These are phyloP conservation scores for Norana najaformis DNA, from an alignment of 2,888 invertebrate genomes.

Conservation along the genomic window DNA sequence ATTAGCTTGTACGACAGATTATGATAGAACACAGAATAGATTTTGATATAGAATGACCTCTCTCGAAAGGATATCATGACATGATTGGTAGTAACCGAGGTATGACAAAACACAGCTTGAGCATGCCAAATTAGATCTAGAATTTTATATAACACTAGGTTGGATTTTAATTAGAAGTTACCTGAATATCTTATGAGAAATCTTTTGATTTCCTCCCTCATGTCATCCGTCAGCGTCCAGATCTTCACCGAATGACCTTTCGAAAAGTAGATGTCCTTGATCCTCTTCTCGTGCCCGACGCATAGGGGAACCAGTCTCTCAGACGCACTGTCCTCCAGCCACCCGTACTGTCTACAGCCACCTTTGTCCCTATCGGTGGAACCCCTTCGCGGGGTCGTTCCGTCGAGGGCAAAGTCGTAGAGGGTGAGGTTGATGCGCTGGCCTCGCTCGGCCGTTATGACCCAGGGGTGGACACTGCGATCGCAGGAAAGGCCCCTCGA, in stretches of 20 bases:
- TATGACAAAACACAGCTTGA: too few species aligned
- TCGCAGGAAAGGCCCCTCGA: not conserved
- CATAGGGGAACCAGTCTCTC: conserved; percentile 17
- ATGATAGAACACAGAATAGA: too few species aligned
- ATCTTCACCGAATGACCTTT: conserved; percentile 21
- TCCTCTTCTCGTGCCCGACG: not conserved
- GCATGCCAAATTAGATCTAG: too few species aligned
- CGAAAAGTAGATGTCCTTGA: conserved; percentile 18
- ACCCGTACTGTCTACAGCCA: conserved; percentile 13
- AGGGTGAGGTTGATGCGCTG: conserved; percentile 31
- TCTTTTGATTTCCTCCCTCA: not conserved
- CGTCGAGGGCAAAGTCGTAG: conserved; percentile 27
- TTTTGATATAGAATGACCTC: too few species aligned
- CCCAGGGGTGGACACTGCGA: conserved; percentile 24
- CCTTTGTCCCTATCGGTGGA: not conserved
- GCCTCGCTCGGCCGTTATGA: conserved; percentile 10
- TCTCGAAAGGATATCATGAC: too few species aligned
- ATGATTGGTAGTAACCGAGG: too few species aligned
- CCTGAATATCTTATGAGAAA: conserved; percentile 15
- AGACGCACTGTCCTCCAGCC: conserved; percentile 22
- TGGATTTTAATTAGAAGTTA: not conserved
- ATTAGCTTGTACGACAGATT: too few species aligned
- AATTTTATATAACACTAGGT: too few species aligned
- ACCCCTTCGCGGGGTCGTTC: not conserved
- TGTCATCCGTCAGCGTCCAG: conserved; percentile 2